Base-by-base conservation (phyloP, 2,113 vertebrate genomes). In the Caretta caretta region DNA sequence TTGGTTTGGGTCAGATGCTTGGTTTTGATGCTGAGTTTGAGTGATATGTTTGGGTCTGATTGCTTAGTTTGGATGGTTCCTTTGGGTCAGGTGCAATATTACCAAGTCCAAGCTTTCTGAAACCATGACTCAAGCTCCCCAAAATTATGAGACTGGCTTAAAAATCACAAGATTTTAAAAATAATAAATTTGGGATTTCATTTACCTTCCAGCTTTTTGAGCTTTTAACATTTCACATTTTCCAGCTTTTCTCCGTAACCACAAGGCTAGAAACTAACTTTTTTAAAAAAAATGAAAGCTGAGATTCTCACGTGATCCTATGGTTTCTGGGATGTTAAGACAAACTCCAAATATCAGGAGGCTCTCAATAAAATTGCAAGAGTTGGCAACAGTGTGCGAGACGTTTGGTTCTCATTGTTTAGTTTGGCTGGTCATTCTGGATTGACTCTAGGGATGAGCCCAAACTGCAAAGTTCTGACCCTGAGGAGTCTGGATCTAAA, bases 221-320 rank as follows among this genome's bases (percentile, higher is more conserved):
- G 86, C 17, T 92, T 72, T 93, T 88, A 89, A 56, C 4, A 0
- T 72, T 49, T 96, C 91, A 54, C 94, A 89, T 53, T 93, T 92
- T 76, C 50, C 75, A 93, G 91, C 94, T 97, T 95, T 96, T 89
- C 95, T 90, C 94, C 83, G 10, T 72, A 94, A 89, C 89, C 92
- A 16, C 85, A 90, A 87, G 93, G 93, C 89, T 51, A 89, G 87
- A 83, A 93, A 93, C 95, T 27, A 94, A 92, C 85, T 84, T 94
- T 93, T 87, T 87, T 90, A 69, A 51, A 83, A 84, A 81, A 90
- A 88, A 94, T 89, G 89, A 95, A 90, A 57, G 0, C 42, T 78
- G 10, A 96, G 94, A 93, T 97, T 96, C 95, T 97, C 94, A 84
- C 90, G 76, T 86, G 83, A 80, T 94, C 72, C 54, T 92, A 89